Evolutionary conservation across 2,113 vertebrate genomes (phyloP).

Genomic region (Ictalurus furcatus): DNA sequence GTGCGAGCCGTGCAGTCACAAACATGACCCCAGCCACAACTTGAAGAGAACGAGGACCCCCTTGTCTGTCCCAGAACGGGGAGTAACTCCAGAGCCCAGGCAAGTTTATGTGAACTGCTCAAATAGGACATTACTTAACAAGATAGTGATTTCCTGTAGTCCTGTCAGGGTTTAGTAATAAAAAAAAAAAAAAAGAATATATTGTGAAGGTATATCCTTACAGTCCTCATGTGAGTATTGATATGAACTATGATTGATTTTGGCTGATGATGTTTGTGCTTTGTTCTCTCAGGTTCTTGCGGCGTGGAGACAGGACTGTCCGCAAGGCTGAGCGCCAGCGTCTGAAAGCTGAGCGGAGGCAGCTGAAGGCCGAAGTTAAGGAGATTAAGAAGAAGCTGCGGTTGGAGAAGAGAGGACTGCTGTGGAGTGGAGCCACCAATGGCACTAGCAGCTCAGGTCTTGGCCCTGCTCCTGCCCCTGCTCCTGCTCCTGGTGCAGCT

Average conservation of each 20-base stretch:
- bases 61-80: conserved; percentile 77
- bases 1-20: conserved; percentile 86
- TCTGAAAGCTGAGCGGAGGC: conserved; percentile 91
- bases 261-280: background rate
- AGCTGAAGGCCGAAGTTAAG: conserved; percentile 92
- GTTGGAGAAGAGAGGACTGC: conserved; percentile 89
- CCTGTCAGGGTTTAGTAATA: background rate
- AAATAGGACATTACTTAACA: background rate
- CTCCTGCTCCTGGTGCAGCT: conserved; percentile 68
- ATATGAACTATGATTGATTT: background rate
- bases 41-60: conserved; percentile 89
- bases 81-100: conserved; percentile 76
- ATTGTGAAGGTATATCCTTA: background rate
- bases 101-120: conserved; percentile 53
- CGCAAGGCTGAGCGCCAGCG: conserved; percentile 95
- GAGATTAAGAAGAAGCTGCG: conserved; percentile 97
- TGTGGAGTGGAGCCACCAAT: conserved; percentile 84
- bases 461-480: conserved; percentile 65
- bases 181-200: background rate
- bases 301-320: conserved; percentile 91
- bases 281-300: conserved; percentile 81
- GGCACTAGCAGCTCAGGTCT: conserved; percentile 77
- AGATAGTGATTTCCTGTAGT: background rate
- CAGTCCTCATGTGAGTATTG: background rate
- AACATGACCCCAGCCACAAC: conserved; percentile 86